phyloP scores from a whole-genome alignment of 2,113 vertebrate genomes.

The Columba livia region DNA sequence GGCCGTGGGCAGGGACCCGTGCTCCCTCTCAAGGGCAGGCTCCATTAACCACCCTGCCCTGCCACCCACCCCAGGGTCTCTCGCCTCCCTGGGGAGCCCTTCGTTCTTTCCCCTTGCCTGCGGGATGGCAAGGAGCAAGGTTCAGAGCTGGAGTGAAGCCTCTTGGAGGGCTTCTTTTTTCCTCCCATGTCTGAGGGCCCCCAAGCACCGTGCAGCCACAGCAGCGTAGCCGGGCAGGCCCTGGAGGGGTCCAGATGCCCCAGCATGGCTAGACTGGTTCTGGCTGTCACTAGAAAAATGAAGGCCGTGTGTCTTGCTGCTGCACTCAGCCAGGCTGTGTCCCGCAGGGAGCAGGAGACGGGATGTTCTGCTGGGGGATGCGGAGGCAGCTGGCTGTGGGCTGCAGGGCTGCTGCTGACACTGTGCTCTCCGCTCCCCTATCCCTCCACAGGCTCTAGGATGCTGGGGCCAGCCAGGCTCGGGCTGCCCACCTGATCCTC shows the following conservation, averaged over 20 bases:
- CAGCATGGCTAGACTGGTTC: too few species aligned
- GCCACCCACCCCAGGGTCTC: neutral
- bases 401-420: neutral
- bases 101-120: too few species aligned
- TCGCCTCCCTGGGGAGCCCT: neutral
- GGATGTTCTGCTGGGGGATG: neutral
- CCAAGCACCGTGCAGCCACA: fast-evolving
- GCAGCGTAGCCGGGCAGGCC: neutral
- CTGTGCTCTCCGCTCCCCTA: neutral
- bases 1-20: neutral
- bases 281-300: neutral
- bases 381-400: neutral
- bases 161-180: neutral
- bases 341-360: neutral
- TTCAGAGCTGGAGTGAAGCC: neutral
- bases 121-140: neutral
- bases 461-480: constrained; percentile 75
- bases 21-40: neutral
- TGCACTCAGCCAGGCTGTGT: fast-evolving
- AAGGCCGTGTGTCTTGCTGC: fast-evolving
- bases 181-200: fast-evolving
- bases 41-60: neutral
- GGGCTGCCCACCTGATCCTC: constrained; percentile 82
- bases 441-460: constrained; percentile 76
- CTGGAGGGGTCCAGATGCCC: neutral